phyloP scores from a whole-genome alignment of 1,140 invertebrate genomes.

The Latrodectus geometricus region DNA sequence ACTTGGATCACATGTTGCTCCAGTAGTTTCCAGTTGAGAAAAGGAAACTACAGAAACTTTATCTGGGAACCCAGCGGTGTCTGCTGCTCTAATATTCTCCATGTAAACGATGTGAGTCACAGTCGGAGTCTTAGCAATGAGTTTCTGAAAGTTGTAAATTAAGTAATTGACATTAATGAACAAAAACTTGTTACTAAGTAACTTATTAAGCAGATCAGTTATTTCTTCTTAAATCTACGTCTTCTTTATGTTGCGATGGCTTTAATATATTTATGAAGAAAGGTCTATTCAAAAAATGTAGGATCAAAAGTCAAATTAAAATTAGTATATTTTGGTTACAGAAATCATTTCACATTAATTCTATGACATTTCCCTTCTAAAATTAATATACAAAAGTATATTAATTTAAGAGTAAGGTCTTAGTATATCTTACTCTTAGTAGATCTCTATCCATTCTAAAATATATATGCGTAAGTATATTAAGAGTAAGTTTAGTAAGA shows the following conservation, averaged over 20 bases:
- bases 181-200: background rate
- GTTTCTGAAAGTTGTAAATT: slow-evolving; percentile 57
- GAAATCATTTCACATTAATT: no score
- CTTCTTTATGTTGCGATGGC: background rate
- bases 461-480: no score
- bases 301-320: no score
- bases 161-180: background rate
- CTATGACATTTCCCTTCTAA: no score
- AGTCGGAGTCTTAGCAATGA: slow-evolving; percentile 65
- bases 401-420: no score
- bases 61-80: slow-evolving; percentile 63
- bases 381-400: no score
- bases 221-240: background rate
- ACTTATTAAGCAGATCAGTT: background rate
- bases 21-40: slow-evolving; percentile 66
- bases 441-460: no score
- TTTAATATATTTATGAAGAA: no score
- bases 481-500: no score
- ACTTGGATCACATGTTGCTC: slow-evolving; percentile 62
- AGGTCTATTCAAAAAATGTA: no score
- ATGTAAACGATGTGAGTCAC: slow-evolving; percentile 86
- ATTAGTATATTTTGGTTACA: no score
- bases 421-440: no score
- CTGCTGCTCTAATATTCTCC: slow-evolving; percentile 76
- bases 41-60: slow-evolving; percentile 65